Percentiles rank a stretch among this genome's conserved stretches.
Conservation (phyloP, 1,140 invertebrate species). For the Helicoverpa zea region DNA sequence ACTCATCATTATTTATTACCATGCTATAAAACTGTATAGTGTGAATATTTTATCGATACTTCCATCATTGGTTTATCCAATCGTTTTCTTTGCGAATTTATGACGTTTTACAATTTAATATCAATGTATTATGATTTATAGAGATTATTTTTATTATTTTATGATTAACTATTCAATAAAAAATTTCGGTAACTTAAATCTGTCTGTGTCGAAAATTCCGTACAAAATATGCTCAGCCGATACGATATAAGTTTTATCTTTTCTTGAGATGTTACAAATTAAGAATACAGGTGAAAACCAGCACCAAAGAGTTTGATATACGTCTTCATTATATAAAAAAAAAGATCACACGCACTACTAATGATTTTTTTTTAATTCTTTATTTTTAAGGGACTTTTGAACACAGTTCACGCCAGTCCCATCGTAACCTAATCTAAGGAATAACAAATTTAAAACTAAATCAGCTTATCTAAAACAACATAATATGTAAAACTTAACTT, state of each 20-base stretch:
- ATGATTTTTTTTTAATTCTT: too few species aligned
- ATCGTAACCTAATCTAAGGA: too few species aligned
- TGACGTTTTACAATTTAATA: not conserved
- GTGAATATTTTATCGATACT: slow-evolving; percentile 32
- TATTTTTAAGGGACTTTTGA: too few species aligned
- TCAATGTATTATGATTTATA: slow-evolving; percentile 13
- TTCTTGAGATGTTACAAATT: too few species aligned
- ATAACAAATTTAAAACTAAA: too few species aligned
- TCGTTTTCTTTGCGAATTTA: slow-evolving; percentile 26
- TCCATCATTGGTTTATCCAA: slow-evolving; percentile 23
- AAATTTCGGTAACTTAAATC: too few species aligned
- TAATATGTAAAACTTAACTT: too few species aligned
- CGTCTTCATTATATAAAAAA: not conserved
- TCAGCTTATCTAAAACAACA: too few species aligned
- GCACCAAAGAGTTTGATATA: not conserved
- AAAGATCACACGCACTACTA: not conserved
- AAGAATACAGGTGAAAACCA: not conserved
- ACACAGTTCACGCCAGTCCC: too few species aligned
- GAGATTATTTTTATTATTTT: slow-evolving; percentile 25
- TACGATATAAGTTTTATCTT: too few species aligned
- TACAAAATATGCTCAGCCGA: too few species aligned
- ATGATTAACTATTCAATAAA: not conserved
- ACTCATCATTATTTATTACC: slow-evolving; percentile 23
- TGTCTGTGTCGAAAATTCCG: too few species aligned
- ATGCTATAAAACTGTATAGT: slow-evolving; percentile 22